phyloP scores from a whole-genome alignment of 2,113 vertebrate species.

The Colaptes auratus region DNA sequence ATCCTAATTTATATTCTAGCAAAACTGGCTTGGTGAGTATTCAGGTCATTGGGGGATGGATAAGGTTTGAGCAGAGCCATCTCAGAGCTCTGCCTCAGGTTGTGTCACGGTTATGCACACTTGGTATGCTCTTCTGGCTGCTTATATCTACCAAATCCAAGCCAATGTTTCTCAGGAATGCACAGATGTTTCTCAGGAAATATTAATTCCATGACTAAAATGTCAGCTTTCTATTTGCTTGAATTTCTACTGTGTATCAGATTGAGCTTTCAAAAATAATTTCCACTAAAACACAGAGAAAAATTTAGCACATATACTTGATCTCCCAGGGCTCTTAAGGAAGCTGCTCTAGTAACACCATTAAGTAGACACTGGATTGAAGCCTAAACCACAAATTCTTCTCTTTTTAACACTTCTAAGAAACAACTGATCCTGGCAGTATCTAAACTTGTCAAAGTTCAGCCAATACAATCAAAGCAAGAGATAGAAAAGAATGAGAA shows the following conservation, averaged over 20 bases:
- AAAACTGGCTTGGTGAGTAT: neutral
- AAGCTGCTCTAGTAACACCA: conserved; percentile 21
- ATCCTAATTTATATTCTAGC: neutral
- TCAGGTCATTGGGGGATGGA: neutral
- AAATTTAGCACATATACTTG: neutral
- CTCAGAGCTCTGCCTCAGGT: neutral
- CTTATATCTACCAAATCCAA: neutral
- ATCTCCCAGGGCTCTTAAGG: neutral
- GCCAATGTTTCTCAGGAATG: conserved; percentile 23
- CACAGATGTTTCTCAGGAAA: conserved; percentile 22
- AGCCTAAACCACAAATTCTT: neutral
- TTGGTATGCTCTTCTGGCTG: neutral
- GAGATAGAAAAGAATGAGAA: neutral
- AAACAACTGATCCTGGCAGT: neutral
- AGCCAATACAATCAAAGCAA: neutral
- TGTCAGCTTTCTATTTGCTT: neutral
- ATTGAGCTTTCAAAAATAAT: neutral
- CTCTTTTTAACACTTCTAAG: neutral
- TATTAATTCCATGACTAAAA: conserved; percentile 7
- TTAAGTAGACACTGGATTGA: neutral
- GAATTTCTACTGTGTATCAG: neutral
- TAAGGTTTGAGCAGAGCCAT: neutral
- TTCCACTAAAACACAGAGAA: neutral
- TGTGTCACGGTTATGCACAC: neutral
- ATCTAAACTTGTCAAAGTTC: neutral